A percentile compares a stretch with the other conserved stretches of the same genome.
Conservation (phyloP, 2,797 vertebrate genomes). For the Semaprochilodus insignis region DNA sequence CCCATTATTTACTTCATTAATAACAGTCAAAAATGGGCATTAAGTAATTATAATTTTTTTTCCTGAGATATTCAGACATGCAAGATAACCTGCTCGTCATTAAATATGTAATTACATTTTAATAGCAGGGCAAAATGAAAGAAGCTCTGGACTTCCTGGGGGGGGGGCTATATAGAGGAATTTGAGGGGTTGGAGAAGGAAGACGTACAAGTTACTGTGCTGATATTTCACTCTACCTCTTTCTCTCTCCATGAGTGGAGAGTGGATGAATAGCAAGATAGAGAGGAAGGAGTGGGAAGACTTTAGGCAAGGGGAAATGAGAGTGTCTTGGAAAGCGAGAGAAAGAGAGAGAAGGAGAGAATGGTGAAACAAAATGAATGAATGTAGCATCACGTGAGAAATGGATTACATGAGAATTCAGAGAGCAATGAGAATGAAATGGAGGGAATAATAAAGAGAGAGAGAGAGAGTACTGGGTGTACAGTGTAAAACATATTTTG, state of each 20-base stretch:
- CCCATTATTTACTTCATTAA: too few relatives aligned
- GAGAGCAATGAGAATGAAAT: slow-evolving; percentile 40
- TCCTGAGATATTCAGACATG: too few relatives aligned
- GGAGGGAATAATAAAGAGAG: slow-evolving; percentile 32
- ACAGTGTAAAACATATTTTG: not conserved
- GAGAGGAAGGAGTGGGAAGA: slow-evolving; percentile 48
- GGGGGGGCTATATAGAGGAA: not conserved
- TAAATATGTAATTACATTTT: not conserved
- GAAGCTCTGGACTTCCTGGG: not conserved
- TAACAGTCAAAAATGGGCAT: too few relatives aligned
- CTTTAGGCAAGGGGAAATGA: slow-evolving; percentile 6
- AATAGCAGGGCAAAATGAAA: not conserved
- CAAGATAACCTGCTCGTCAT: not conserved
- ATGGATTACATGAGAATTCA: slow-evolving; percentile 32
- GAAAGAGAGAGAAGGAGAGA: slow-evolving; percentile 9
- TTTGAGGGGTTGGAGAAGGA: not conserved
- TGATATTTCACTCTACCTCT: slow-evolving; percentile 39
- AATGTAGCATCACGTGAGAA: slow-evolving; percentile 28
- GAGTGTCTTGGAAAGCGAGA: slow-evolving; percentile 20
- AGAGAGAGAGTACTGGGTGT: slow-evolving; percentile 48
- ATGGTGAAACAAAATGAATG: slow-evolving; percentile 5
- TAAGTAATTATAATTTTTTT: too few relatives aligned
- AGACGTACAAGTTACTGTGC: not conserved
- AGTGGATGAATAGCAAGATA: slow-evolving; percentile 51
- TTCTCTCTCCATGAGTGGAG: slow-evolving; percentile 44